A percentile compares a stretch with the other conserved stretches of the same genome.
Conservation (phyloP, 1,140 invertebrate genomes). For the Drosophila chauvacae region DNA sequence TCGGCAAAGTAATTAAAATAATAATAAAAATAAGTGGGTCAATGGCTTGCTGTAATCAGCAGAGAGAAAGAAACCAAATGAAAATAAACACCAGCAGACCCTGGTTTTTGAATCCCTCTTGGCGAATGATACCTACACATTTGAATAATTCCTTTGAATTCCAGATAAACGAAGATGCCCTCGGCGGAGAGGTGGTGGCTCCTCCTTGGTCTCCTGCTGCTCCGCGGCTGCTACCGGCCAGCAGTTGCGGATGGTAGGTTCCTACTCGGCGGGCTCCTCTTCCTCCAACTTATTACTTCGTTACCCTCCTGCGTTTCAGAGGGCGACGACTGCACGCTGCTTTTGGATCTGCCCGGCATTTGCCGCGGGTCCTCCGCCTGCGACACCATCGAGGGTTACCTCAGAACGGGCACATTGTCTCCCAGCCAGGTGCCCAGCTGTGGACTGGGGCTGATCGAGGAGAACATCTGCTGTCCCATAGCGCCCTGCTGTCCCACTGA, state of each 20-base stretch:
- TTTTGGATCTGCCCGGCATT: slow-evolving; percentile 35
- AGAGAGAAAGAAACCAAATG: background rate
- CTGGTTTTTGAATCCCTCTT: background rate
- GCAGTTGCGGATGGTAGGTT: slow-evolving; percentile 14
- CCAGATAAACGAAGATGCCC: slow-evolving; percentile 13
- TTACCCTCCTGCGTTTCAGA: slow-evolving; percentile 23
- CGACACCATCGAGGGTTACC: slow-evolving; percentile 46
- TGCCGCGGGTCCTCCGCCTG: slow-evolving; percentile 52
- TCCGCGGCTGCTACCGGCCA: background rate
- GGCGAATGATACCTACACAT: background rate
- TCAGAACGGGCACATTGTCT: slow-evolving; percentile 37
- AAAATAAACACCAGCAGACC: background rate
- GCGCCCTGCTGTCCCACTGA: slow-evolving; percentile 54
- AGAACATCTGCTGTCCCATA: slow-evolving; percentile 75
- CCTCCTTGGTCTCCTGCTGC: slow-evolving; percentile 13
- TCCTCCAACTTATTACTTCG: background rate
- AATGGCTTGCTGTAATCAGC: slow-evolving; percentile 46
- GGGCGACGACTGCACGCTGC: slow-evolving; percentile 52
- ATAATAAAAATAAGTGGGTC: slow-evolving; percentile 42
- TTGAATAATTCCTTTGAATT: background rate
- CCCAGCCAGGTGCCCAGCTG: slow-evolving; percentile 60
- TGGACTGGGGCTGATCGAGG: slow-evolving; percentile 54
- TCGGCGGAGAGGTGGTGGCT: slow-evolving; percentile 8
- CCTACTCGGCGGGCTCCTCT: background rate
- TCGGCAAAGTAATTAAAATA: slow-evolving; percentile 1